phyloP scores from a whole-genome alignment of 2,113 vertebrate genomes.

The Diglossa brunneiventris region DNA sequence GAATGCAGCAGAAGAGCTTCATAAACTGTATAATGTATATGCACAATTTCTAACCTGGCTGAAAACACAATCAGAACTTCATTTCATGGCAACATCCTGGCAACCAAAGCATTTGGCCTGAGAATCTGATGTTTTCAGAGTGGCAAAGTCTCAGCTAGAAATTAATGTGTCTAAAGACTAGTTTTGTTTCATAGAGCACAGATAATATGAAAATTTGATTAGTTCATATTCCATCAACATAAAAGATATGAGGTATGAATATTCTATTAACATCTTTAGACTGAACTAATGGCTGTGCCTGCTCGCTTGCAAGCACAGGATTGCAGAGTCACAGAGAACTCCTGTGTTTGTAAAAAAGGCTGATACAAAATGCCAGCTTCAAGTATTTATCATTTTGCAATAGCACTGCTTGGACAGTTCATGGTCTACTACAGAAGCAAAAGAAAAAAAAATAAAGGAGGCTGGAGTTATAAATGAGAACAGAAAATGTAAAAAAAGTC shows the following conservation, averaged over 20 bases:
- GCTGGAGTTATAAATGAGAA: neutral
- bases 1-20: neutral
- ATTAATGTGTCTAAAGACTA: neutral
- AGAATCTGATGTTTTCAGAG: neutral
- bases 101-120: neutral
- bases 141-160: neutral
- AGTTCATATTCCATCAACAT: neutral
- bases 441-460: neutral
- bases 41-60: neutral
- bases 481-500: neutral
- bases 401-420: neutral
- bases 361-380: neutral
- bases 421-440: neutral
- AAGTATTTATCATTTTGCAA: slow-evolving; percentile 14
- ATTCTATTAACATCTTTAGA: neutral
- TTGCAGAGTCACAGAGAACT: neutral
- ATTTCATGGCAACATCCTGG: neutral
- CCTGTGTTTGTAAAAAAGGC: neutral
- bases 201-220: neutral
- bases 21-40: fast-evolving
- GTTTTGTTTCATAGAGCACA: neutral
- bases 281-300: neutral
- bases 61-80: neutral
- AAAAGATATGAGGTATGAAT: neutral
- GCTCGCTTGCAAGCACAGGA: neutral